Evolutionary conservation across 1,140 invertebrate genomes (phyloP).

Genomic region (Brachionus calyciflorus): DNA sequence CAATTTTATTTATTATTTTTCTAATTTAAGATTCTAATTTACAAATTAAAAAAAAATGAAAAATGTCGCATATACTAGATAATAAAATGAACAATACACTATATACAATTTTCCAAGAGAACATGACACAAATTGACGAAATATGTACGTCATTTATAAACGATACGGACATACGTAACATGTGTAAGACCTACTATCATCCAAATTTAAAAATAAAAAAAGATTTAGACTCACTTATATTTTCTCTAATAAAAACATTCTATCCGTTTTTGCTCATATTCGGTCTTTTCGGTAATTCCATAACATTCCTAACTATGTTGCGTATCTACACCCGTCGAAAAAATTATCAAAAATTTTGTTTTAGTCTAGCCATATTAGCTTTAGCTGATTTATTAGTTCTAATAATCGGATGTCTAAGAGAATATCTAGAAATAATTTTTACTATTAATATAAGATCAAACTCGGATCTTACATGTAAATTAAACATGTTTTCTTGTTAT

Average conservation of each 20-base stretch:
- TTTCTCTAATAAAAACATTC: background rate
- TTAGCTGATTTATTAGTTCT: background rate
- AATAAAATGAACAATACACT: background rate
- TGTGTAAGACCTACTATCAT: slow-evolving; percentile 3
- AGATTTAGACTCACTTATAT: background rate
- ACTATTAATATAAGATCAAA: background rate
- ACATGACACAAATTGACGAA: background rate
- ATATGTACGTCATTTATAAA: background rate
- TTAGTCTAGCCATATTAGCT: background rate
- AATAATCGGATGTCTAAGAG: slow-evolving; percentile 5
- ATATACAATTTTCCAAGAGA: background rate
- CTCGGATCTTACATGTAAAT: background rate
- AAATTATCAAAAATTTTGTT: slow-evolving; percentile 31
- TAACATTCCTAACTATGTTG: slow-evolving; percentile 21
- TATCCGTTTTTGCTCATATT: slow-evolving; percentile 18
- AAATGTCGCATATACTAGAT: too few relatives aligned
- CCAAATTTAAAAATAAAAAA: slow-evolving; percentile 7
- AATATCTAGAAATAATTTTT: background rate
- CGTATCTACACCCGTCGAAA: slow-evolving; percentile 9
- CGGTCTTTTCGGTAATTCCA: slow-evolving; percentile 2
- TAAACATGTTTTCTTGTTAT: slow-evolving; percentile 11
- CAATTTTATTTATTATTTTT: too few relatives aligned
- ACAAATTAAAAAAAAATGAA: too few relatives aligned
- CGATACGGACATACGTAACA: slow-evolving; percentile 21
- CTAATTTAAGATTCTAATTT: too few relatives aligned